phyloP scores from a whole-genome alignment of 2,888 invertebrate genomes.

The Parasteatoda lunata region DNA sequence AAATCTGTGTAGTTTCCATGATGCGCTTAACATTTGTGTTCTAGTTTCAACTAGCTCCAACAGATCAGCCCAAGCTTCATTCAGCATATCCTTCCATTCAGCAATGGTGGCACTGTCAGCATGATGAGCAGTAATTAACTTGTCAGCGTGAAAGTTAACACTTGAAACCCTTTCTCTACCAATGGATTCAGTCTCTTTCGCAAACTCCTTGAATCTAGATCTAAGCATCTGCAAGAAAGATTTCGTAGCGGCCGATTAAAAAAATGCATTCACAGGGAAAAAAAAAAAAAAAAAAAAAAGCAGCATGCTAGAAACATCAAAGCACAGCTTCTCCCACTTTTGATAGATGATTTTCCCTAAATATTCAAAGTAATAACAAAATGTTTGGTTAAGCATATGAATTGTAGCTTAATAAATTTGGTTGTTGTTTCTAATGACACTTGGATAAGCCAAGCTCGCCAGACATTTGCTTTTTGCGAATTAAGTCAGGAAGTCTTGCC shows the following conservation, averaged over 20 bases:
- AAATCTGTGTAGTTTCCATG: constrained; percentile 98
- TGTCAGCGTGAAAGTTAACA: constrained; percentile 97
- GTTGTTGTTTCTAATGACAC: no score
- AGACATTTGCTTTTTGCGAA: no score
- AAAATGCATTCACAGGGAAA: no score
- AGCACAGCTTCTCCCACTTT: background rate
- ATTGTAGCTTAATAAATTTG: no score
- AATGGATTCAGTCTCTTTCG: constrained; percentile 95
- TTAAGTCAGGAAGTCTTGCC: no score
- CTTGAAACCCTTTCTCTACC: constrained; percentile 96
- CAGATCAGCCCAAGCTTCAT: constrained; percentile 99
- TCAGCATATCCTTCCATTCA: constrained; percentile 98
- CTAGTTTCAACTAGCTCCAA: constrained; percentile 96
- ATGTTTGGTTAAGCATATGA: no score
- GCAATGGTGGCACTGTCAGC: constrained; percentile 98
- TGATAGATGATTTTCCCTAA: background rate
- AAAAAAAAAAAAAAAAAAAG: no score
- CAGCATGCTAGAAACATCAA: background rate
- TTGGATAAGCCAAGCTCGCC: no score
- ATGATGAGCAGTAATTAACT: constrained; percentile 94
- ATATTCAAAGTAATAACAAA: background rate
- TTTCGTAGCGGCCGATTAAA: background rate
- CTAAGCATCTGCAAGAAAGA: constrained; percentile 82
- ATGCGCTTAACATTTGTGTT: constrained; percentile 89
- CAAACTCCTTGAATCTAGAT: constrained; percentile 98